phyloP scores from a whole-genome alignment of 2,888 invertebrate genomes.

The Hanleya hanleyi region DNA sequence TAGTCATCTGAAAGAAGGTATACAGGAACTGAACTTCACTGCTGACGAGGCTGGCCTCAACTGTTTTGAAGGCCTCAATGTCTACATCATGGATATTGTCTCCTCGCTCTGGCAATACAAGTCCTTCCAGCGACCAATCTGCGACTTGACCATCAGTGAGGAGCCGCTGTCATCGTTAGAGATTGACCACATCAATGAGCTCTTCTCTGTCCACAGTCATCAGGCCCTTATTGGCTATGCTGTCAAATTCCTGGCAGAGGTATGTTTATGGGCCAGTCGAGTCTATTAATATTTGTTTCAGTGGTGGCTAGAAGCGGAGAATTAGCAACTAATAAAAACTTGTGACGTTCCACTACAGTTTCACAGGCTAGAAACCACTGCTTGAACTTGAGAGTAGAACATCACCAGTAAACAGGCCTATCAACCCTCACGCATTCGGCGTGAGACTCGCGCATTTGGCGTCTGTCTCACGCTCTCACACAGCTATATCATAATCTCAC shows the following conservation, averaged over 20 bases:
- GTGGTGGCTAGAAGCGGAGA: too few relatives aligned
- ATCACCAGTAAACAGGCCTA: too few relatives aligned
- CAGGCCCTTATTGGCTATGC: conserved; percentile 27
- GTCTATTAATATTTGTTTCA: background rate
- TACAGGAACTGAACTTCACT: conserved; percentile 8
- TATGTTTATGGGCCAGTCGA: too few relatives aligned
- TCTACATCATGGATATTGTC: conserved; percentile 31
- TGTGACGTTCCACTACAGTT: too few relatives aligned
- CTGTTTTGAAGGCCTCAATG: conserved; percentile 27
- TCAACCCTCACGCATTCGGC: too few relatives aligned
- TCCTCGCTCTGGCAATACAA: conserved; percentile 36
- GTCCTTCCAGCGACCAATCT: conserved; percentile 1
- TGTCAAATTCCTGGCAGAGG: conserved; percentile 29
- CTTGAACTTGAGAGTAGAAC: too few relatives aligned
- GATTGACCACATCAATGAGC: conserved; percentile 1
- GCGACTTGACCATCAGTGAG: conserved; percentile 10
- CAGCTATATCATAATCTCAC: too few relatives aligned
- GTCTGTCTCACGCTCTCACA: too few relatives aligned
- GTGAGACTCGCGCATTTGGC: too few relatives aligned
- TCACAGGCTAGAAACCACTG: too few relatives aligned
- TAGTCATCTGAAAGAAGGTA: background rate
- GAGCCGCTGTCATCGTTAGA: conserved; percentile 6
- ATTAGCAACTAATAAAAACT: too few relatives aligned
- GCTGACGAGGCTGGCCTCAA: background rate
- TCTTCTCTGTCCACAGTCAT: conserved; percentile 15